phyloP scores from a whole-genome alignment of 2,797 vertebrate genomes.

The Poeciliopsis gracilis region DNA sequence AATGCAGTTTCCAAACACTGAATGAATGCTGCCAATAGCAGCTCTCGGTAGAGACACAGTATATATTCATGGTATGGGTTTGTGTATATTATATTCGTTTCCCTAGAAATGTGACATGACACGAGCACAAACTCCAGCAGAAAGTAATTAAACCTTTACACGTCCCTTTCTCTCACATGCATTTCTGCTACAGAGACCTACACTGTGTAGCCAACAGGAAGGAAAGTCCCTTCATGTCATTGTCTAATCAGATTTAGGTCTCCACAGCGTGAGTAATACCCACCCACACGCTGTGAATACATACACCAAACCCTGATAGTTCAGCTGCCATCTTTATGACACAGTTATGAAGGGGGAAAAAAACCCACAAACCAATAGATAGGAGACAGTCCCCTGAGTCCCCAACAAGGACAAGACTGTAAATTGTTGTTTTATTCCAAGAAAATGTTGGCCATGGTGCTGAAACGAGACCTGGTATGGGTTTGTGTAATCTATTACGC shows the following conservation, averaged over 20 bases:
- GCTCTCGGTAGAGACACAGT: slow-evolving; percentile 30
- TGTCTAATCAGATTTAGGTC: slow-evolving; percentile 18
- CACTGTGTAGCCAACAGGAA: slow-evolving; percentile 6
- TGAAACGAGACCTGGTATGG: slow-evolving; percentile 11
- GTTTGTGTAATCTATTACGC: slow-evolving; percentile 50
- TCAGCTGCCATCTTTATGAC: slow-evolving; percentile 26
- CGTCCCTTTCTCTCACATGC: background rate
- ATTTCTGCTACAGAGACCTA: background rate
- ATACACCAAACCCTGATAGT: slow-evolving; percentile 23
- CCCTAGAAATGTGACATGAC: background rate
- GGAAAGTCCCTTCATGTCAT: slow-evolving; percentile 8
- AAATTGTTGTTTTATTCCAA: slow-evolving; percentile 55
- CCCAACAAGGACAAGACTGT: slow-evolving; percentile 52
- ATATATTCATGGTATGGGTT: too few relatives aligned
- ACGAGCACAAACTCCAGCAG: too few relatives aligned
- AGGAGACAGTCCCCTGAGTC: slow-evolving; percentile 37
- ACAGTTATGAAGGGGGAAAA: slow-evolving; percentile 37
- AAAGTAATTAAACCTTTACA: background rate
- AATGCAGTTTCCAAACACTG: slow-evolving; percentile 59
- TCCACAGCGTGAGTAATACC: slow-evolving; percentile 19
- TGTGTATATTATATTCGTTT: too few relatives aligned
- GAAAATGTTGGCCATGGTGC: slow-evolving; percentile 24
- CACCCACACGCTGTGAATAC: slow-evolving; percentile 10
- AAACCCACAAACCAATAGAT: slow-evolving; percentile 35
- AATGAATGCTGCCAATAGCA: slow-evolving; percentile 67